Conservation (phyloP, 2,888 invertebrate species). For the Lochmaea crataegi region DNA sequence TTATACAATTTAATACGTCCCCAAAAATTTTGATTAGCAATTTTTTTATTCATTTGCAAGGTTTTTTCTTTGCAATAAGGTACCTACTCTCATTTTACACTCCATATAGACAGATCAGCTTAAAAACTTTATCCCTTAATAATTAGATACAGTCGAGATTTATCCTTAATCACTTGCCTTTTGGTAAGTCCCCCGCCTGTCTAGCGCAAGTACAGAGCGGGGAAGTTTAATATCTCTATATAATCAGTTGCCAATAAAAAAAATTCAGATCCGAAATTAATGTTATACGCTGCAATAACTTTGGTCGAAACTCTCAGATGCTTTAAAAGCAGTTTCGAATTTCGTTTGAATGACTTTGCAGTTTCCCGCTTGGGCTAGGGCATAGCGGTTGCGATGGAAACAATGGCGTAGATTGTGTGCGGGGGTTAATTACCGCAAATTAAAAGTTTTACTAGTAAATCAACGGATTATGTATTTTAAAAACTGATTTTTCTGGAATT, state of each 20-base stretch:
- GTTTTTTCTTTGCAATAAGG: not conserved
- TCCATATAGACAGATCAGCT: conserved; percentile 6
- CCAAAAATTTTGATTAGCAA: no score
- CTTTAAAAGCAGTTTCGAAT: conserved; percentile 41
- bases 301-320: conserved; percentile 33
- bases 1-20: no score
- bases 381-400: not conserved
- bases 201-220: not conserved
- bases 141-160: conserved; percentile 3
- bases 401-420: conserved; percentile 3
- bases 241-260: conserved; percentile 15
- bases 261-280: conserved; percentile 28
- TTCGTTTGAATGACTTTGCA: conserved; percentile 36
- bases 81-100: not conserved
- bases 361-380: conserved; percentile 22
- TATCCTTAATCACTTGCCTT: conserved; percentile 10
- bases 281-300: conserved; percentile 37
- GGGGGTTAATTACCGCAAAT: not conserved
- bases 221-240: conserved; percentile 27
- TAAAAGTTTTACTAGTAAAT: no score
- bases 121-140: conserved; percentile 6
- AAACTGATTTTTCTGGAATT: no score
- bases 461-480: no score
- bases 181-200: not conserved
- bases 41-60: not conserved